phyloP scores from a whole-genome alignment of 2,888 invertebrate species.

The Notodonta ziczac region DNA sequence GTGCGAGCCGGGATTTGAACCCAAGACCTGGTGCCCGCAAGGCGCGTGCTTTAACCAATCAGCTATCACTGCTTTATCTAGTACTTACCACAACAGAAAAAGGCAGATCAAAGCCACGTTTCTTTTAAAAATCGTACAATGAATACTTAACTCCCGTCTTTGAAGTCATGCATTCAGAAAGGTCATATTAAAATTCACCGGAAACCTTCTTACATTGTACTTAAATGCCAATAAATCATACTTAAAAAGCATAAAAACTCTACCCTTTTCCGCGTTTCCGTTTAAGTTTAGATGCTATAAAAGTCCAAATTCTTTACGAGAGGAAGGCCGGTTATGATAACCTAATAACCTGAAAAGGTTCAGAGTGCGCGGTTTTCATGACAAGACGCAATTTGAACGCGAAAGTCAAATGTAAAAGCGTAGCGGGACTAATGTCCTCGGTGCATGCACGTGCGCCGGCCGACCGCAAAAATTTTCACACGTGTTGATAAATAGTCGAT shows the following conservation, averaged over 20 bases:
- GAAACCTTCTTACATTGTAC: slow-evolving; percentile 14
- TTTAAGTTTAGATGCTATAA: slow-evolving; percentile 44
- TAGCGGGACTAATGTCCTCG: slow-evolving; percentile 76
- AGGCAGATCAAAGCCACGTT: not conserved
- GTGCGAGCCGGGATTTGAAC: too few relatives aligned
- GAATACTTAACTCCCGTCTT: not conserved
- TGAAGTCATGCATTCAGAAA: not conserved
- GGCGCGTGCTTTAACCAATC: too few relatives aligned
- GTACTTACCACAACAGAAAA: not conserved
- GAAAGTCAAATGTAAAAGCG: slow-evolving; percentile 79
- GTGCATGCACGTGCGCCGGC: slow-evolving; percentile 69
- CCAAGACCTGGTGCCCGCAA: too few relatives aligned
- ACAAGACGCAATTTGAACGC: slow-evolving; percentile 77
- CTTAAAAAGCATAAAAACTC: slow-evolving; percentile 26
- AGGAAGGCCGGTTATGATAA: slow-evolving; percentile 62
- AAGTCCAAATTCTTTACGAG: slow-evolving; percentile 52
- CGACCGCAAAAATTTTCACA: slow-evolving; percentile 65
- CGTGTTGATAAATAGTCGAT: slow-evolving; percentile 54
- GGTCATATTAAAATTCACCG: slow-evolving; percentile 7
- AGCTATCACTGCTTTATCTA: too few relatives aligned
- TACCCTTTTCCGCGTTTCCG: slow-evolving; percentile 24
- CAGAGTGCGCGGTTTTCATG: slow-evolving; percentile 71
- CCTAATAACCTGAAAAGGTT: slow-evolving; percentile 75
- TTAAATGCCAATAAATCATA: slow-evolving; percentile 25
- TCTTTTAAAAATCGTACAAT: not conserved